These are phyloP conservation scores for Papilio demoleus DNA, from an alignment of 2,888 invertebrate species.

Conservation along the genomic window DNA sequence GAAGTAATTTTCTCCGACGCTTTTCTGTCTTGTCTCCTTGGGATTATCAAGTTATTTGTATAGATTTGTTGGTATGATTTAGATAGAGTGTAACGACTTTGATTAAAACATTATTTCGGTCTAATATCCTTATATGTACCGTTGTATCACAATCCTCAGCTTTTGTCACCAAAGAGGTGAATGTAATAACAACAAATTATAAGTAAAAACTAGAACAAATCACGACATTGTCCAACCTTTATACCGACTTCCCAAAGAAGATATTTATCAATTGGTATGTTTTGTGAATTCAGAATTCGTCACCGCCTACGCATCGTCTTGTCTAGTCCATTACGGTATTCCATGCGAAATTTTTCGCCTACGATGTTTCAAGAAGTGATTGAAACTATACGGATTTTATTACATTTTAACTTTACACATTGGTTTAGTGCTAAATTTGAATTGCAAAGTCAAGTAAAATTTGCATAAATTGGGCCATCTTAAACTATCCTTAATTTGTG, in stretches of 20 bases:
- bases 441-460: neutral
- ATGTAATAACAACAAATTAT: neutral
- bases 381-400: conserved; percentile 9
- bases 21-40: conserved; percentile 13
- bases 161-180: neutral
- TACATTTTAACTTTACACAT: conserved; percentile 1
- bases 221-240: neutral
- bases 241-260: too few species aligned
- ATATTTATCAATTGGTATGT: neutral
- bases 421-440: neutral
- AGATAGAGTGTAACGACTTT: neutral
- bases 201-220: neutral
- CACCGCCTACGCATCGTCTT: conserved; percentile 19
- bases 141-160: neutral
- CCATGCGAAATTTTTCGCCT: conserved; percentile 7
- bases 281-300: conserved; percentile 15
- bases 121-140: neutral
- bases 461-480: neutral
- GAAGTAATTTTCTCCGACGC: neutral
- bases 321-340: conserved; percentile 19
- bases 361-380: neutral
- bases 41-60: neutral
- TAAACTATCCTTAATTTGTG: neutral
- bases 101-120: neutral
- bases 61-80: neutral